Evolutionary conservation across 2,113 vertebrate genomes (phyloP), one percentile per base, ranked within the genome.

Genomic region (Pomatostomus ruficeps): DNA sequence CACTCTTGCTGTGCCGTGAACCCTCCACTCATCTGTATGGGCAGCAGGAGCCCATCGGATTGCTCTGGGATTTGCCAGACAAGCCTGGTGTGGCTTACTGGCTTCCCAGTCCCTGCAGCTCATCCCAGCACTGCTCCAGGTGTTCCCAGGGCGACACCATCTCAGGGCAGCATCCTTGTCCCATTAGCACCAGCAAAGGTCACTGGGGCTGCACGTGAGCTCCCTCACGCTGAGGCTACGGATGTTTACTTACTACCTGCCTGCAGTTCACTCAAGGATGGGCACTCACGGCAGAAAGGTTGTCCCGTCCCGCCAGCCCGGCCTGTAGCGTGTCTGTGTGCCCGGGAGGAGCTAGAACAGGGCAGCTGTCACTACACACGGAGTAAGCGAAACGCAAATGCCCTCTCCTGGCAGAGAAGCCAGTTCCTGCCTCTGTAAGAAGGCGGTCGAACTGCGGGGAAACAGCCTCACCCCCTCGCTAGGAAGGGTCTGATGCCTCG

Each of bases 251-350:
- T 1, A 0, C 8, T 22, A 6, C 20, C 48, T 73, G 49, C 35
- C 49, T 72, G 54, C 40, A 55, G 82, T 1, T 43, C 43, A 52
- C 24, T 11, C 17, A n/a, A 42, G 61, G 42, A 36, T 5, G 8
- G 29, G 14, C 59, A 21, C 11, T 46, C 26, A 16, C 19, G 33
- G 22, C 51, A 33, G 29, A 40, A 61, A 21, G 8, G 25, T 3
- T 28, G 7, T 45, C 42, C 72, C 24, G 38, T 89, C 31, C n/a
- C 72, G 21, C 14, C 78, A 68, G 43, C 54, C 79, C 1, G 1
- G 59, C 49, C 61, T 23, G 49, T n/a, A 6, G 11, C 1, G 0
- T 3, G 28, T 45, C 12, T 29, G 12, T 1, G 15, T 6, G 38
- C 57, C 31, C 42, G 46, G 82, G 21, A 58, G 66, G 61, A 59